Conservation (phyloP, 1,140 invertebrate species). For the Tetragnatha versicolor region DNA sequence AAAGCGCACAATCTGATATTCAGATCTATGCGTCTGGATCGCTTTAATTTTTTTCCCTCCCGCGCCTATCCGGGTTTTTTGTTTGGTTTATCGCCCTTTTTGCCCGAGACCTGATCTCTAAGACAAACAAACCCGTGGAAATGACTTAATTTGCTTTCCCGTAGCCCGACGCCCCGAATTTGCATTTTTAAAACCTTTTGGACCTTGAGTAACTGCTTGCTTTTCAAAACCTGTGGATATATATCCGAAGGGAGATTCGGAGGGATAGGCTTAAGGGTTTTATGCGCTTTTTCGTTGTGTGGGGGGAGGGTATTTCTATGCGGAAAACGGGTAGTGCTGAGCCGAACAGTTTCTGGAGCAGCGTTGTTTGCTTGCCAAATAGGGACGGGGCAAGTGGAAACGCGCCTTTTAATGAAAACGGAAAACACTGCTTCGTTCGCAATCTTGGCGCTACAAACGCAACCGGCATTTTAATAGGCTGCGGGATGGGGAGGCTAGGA, state of each 20-base stretch:
- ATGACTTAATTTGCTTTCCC: constrained; percentile 55
- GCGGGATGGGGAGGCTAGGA: not conserved
- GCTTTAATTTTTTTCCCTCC: not conserved
- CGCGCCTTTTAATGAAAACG: constrained; percentile 30
- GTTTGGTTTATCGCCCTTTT: not conserved
- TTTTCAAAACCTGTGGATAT: constrained; percentile 50
- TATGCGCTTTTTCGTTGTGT: constrained; percentile 17
- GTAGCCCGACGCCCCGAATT: constrained; percentile 21
- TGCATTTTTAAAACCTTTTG: constrained; percentile 55
- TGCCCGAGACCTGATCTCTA: constrained; percentile 44
- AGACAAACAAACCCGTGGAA: constrained; percentile 54
- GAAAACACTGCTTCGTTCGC: not conserved
- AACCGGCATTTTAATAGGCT: constrained; percentile 16
- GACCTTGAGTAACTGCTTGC: constrained; percentile 53
- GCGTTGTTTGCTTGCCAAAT: constrained; percentile 37
- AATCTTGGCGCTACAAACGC: constrained; percentile 2
- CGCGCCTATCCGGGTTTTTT: not conserved
- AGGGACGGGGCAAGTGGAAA: constrained; percentile 1
- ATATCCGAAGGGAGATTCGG: constrained; percentile 13
- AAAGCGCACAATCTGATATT: constrained; percentile 54
- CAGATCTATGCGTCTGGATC: constrained; percentile 41
- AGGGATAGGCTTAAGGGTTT: constrained; percentile 48
- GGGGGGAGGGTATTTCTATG: not conserved
- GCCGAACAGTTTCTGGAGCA: constrained; percentile 2
- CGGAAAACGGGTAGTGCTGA: constrained; percentile 17